Base-by-base conservation (phyloP, 1,140 invertebrate species). In the Sycophila sp. region DNA sequence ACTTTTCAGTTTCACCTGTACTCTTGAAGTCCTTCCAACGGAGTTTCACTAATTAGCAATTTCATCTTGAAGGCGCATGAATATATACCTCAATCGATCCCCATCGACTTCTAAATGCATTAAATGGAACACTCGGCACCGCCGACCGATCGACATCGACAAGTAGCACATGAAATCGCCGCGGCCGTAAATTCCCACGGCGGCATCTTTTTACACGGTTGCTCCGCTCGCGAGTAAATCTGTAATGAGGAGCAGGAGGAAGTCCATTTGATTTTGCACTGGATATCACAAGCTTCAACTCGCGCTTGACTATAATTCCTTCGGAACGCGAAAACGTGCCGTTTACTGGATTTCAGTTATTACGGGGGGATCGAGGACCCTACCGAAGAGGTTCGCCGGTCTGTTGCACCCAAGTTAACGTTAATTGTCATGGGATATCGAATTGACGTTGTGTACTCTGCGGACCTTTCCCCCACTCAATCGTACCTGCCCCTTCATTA, bases 301-400 rank as follows among this genome's bases (percentile, higher is more conserved):
- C 47, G 17, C 49, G 15, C 17, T n/a, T n/a, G n/a, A n/a, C n/a
- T 28, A 56, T 55, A 40, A 66, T 55, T 32, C 19, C 24, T 17
- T 10, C 3, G 40, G 42, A 49, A 34, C 19, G 22, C 32, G 45
- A 51, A 55, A 66, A 56, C 63, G 63, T 66, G 63, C 47, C 63
- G 51, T 8, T 55, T 36, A 36, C 51, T 32, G 49, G 36, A 32
- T 66, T 42, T 40, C 63, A 51, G 63, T 55, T 66, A 55, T 66
- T 66, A 55, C 28, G 17, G 49, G 15, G n/a, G 47, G 47, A 51
- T 53, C 51, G n/a, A 10, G n/a, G 40, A 34, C 17, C 19, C 11
- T 38, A 45, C 40, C n/a, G 40, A 45, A 7, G 40, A 15, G 2
- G 40, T 45, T 45, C 5, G 6, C 6, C 13, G 40, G n/a, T 8